These are phyloP conservation scores for Phaenicophaeus curvirostris DNA, from an alignment of 2,797 vertebrate species.

Conservation along the genomic window DNA sequence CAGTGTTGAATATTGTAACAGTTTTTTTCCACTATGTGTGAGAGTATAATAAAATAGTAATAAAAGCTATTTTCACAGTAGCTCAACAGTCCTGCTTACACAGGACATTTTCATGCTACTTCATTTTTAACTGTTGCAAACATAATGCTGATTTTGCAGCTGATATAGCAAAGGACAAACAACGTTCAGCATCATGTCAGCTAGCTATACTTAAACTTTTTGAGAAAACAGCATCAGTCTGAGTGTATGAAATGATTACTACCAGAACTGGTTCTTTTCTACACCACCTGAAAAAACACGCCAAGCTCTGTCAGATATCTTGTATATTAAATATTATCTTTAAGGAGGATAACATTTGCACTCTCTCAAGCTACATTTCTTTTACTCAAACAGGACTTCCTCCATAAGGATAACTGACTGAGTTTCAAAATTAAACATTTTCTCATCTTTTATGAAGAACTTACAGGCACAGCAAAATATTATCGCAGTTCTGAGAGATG, in stretches of 20 bases:
- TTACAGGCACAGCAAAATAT: background rate
- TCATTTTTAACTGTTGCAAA: slow-evolving; percentile 17
- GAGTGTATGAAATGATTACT: background rate
- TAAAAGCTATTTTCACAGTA: slow-evolving; percentile 4
- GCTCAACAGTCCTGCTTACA: slow-evolving; percentile 10
- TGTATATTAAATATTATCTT: background rate
- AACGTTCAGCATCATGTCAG: background rate
- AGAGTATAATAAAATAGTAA: background rate
- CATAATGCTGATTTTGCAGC: slow-evolving; percentile 23
- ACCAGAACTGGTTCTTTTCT: background rate
- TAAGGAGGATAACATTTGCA: background rate
- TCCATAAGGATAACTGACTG: background rate
- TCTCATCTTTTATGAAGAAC: background rate
- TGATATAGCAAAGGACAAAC: slow-evolving; percentile 17
- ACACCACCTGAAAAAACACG: background rate
- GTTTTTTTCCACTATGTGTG: background rate
- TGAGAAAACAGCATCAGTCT: background rate
- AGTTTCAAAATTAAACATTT: background rate
- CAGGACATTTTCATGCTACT: background rate
- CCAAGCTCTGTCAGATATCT: background rate
- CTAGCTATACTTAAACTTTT: background rate
- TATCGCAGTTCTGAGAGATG: background rate
- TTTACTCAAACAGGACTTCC: background rate
- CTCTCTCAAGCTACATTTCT: background rate
- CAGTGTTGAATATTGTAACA: background rate